phyloP scores from a whole-genome alignment of 1,140 invertebrate species.

The Atta cephalotes region DNA sequence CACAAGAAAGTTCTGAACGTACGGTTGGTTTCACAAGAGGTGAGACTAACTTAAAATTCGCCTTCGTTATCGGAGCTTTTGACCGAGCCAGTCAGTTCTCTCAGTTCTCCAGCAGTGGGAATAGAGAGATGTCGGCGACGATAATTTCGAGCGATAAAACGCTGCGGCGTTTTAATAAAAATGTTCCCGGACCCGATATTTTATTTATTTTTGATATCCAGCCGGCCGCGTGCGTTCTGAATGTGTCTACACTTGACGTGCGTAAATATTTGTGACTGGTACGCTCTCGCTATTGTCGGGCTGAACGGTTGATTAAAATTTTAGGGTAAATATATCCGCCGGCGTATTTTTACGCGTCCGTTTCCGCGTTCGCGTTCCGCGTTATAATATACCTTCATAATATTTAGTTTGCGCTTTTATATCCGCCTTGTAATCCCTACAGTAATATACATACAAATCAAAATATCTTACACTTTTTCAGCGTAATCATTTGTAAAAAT shows the following conservation, averaged over 20 bases:
- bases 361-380: conserved; percentile 52
- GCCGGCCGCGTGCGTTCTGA: conserved; percentile 57
- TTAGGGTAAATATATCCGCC: conserved; percentile 63
- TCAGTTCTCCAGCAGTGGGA: not conserved
- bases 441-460: not conserved
- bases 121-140: conserved; percentile 44
- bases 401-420: conserved; percentile 59
- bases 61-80: conserved; percentile 40
- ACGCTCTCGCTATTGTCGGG: conserved; percentile 61
- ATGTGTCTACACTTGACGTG: conserved; percentile 64
- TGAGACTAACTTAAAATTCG: not conserved
- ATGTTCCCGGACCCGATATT: conserved; percentile 53
- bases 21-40: not conserved
- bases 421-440: conserved; percentile 28
- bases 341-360: conserved; percentile 61
- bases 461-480: conserved; percentile 17
- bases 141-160: conserved; percentile 60
- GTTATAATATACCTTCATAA: conserved; percentile 63
- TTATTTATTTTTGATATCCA: conserved; percentile 64
- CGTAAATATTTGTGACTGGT: conserved; percentile 65
- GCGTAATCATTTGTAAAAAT: not conserved
- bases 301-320: conserved; percentile 65
- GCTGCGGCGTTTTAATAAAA: conserved; percentile 61
- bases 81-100: not conserved
- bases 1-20: not conserved